Evolutionary conservation across 2,797 vertebrate genomes (phyloP).

Genomic region (Cynodonichthys magdalenae): DNA sequence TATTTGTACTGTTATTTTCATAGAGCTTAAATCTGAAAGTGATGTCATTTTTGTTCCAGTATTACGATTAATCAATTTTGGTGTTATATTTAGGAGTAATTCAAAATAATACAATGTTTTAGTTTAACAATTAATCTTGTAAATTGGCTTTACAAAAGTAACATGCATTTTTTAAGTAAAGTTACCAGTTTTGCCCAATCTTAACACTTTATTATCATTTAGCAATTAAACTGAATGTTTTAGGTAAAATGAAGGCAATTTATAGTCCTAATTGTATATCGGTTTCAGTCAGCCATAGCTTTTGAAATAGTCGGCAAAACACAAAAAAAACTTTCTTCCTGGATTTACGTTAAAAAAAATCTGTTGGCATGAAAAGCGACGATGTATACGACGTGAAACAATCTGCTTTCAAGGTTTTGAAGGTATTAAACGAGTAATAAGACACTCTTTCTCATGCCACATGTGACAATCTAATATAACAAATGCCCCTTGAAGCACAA

Average conservation of each 20-base stretch:
- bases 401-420: neutral
- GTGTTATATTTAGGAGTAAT: too few species aligned
- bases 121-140: too few species aligned
- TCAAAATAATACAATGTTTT: too few species aligned
- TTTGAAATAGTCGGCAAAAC: slow-evolving; percentile 29
- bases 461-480: slow-evolving; percentile 71
- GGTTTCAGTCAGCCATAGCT: slow-evolving; percentile 50
- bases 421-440: neutral
- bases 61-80: too few species aligned
- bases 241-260: slow-evolving; percentile 14
- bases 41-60: too few species aligned
- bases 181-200: neutral
- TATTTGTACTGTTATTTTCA: too few species aligned
- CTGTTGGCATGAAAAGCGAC: accelerated
- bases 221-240: neutral
- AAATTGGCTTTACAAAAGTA: too few species aligned
- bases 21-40: too few species aligned
- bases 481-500: slow-evolving; percentile 70
- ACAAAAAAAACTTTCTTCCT: neutral
- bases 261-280: neutral
- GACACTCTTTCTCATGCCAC: slow-evolving; percentile 53
- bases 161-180: too few species aligned
- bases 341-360: neutral
- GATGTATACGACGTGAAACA: neutral
- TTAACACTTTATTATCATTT: neutral